Conservation (phyloP, 2,797 vertebrate genomes). For the Microctenopoma lineatum region DNA sequence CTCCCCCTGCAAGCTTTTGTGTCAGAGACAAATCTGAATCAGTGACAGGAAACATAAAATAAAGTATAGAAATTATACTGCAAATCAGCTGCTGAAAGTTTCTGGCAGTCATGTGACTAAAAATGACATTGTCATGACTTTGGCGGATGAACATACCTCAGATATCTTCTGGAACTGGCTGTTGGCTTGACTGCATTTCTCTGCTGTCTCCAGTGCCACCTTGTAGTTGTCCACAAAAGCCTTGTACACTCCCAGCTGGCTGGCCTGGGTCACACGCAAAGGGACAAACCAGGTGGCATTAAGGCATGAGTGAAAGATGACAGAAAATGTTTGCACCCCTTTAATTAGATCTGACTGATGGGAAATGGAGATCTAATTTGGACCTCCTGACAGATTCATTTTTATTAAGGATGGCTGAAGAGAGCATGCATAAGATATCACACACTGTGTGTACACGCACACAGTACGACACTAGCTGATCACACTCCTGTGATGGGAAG, state of each 20-base stretch:
- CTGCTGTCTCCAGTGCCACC: slow-evolving; percentile 91
- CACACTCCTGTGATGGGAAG: slow-evolving; percentile 8
- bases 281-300: slow-evolving; percentile 3
- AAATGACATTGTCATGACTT: neutral
- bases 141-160: slow-evolving; percentile 84
- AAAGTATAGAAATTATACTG: neutral
- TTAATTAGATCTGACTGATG: slow-evolving; percentile 1
- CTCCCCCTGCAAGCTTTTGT: neutral
- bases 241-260: slow-evolving; percentile 96
- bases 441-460: neutral
- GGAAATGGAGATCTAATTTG: no score
- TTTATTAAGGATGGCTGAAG: slow-evolving; percentile 14
- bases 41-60: neutral
- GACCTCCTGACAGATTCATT: neutral
- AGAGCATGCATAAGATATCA: neutral
- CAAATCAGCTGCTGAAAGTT: neutral
- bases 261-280: slow-evolving; percentile 84
- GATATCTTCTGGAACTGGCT: slow-evolving; percentile 97
- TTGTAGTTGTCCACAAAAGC: slow-evolving; percentile 99
- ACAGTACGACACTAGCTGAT: slow-evolving; percentile 6
- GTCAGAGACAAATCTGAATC: neutral
- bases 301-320: neutral
- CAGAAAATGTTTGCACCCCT: neutral
- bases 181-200: slow-evolving; percentile 97
- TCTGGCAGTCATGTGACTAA: neutral